These are phyloP conservation scores for Bicyclus anynana DNA, from an alignment of 1,140 invertebrate genomes.

Conservation along the genomic window DNA sequence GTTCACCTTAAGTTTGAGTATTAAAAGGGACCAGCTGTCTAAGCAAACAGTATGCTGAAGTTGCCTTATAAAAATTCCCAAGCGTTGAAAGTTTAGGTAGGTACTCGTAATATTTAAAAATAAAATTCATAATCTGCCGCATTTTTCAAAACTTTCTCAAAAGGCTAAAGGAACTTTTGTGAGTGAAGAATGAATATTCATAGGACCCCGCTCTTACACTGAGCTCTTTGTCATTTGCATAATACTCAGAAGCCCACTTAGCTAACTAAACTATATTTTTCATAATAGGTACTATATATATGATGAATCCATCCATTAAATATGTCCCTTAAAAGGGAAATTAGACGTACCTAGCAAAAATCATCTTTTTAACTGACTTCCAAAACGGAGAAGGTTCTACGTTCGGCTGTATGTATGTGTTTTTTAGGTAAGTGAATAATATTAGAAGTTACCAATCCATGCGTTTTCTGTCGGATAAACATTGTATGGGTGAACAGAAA, in stretches of 20 bases:
- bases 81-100: constrained; percentile 2
- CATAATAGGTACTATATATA: neutral
- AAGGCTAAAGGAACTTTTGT: constrained; percentile 37
- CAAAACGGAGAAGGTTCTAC: no score
- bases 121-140: constrained; percentile 17
- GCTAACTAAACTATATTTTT: constrained; percentile 1
- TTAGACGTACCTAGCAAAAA: no score
- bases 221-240: constrained; percentile 43
- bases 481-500: no score
- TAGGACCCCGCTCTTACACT: constrained; percentile 34
- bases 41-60: neutral
- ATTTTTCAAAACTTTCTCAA: constrained; percentile 18
- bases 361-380: no score
- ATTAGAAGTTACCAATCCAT: no score
- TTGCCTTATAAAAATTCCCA: neutral
- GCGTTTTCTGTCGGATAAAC: no score
- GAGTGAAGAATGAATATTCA: constrained; percentile 41
- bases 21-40: neutral
- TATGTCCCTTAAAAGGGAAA: no score
- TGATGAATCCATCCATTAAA: no score
- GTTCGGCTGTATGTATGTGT: no score
- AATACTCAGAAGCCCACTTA: constrained; percentile 32
- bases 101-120: constrained; percentile 7
- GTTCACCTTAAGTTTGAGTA: neutral
- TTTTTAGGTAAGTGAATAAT: no score